phyloP scores from a whole-genome alignment of 30 jellyfish, hydroid and myxozoan species.

The Hydractinia echinata region DNA sequence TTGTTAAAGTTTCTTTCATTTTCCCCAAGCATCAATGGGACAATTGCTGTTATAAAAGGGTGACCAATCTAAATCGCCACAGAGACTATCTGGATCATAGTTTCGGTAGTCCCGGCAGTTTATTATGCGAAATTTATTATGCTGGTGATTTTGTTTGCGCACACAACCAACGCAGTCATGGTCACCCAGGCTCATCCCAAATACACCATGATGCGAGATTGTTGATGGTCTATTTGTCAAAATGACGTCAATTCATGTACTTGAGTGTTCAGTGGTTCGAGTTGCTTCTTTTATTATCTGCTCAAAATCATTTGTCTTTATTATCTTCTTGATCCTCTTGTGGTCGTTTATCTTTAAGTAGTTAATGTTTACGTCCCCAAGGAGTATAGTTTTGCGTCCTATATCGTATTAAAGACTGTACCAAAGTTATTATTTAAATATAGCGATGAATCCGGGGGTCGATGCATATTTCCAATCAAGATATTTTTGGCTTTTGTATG shows the following conservation, averaged over 20 bases:
- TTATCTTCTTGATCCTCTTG: conserved; percentile 23
- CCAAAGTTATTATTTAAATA: conserved; percentile 25
- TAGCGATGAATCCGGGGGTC: conserved; percentile 56
- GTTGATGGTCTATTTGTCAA: conserved; percentile 33
- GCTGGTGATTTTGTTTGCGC: conserved; percentile 35
- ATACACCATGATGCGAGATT: conserved; percentile 33
- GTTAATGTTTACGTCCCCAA: conserved; percentile 66
- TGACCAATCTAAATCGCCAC: conserved; percentile 37
- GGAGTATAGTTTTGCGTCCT: conserved; percentile 30
- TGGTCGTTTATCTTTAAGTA: conserved; percentile 43
- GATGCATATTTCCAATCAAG: conserved; percentile 39
- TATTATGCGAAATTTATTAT: conserved; percentile 19
- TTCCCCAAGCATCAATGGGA: conserved; percentile 57
- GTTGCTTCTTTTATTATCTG: conserved; percentile 30
- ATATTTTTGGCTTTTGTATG: conserved; percentile 44
- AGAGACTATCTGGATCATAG: conserved; percentile 41
- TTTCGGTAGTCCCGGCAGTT: conserved; percentile 52
- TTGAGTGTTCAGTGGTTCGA: conserved; percentile 36
- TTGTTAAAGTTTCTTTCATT: conserved; percentile 35
- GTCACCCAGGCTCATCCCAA: conserved; percentile 41
- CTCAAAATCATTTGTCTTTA: conserved; percentile 17
- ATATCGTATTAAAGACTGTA: conserved; percentile 22
- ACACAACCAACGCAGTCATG: conserved; percentile 59
- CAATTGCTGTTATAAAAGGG: conserved; percentile 18
- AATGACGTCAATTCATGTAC: conserved; percentile 41